Percentiles rank a stretch among this genome's conserved stretches.
Conservation (phyloP, 2,113 vertebrate species). For the Zingel zingel region DNA sequence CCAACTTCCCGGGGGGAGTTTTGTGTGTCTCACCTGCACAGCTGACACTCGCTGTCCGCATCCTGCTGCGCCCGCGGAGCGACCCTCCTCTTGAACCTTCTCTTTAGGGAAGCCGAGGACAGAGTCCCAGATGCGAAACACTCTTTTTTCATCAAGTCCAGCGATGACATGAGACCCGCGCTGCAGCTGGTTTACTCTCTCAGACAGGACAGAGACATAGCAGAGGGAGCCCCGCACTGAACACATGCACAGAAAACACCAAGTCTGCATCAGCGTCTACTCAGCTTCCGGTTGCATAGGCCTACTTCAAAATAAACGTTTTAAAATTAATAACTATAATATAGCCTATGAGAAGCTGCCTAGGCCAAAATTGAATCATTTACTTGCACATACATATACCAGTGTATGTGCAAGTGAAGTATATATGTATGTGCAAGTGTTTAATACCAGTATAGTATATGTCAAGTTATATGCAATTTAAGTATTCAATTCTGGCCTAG, state of each 20-base stretch:
- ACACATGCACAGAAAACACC: fast-evolving
- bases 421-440: no score
- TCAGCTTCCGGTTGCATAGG: not conserved
- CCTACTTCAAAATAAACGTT: conserved; percentile 48
- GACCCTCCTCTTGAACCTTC: conserved; percentile 73
- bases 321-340: no score
- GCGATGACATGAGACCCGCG: conserved; percentile 72
- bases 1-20: not conserved
- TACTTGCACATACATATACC: no score
- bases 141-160: conserved; percentile 81
- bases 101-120: conserved; percentile 78
- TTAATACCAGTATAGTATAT: no score
- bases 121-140: conserved; percentile 75
- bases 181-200: not conserved
- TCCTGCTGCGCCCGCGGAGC: conserved; percentile 41
- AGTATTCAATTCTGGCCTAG: no score
- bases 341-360: no score
- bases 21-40: conserved; percentile 78
- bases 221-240: not conserved
- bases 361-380: no score
- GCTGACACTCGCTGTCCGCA: conserved; percentile 60
- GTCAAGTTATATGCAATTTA: no score
- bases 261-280: not conserved
- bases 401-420: no score
- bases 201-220: not conserved